A percentile compares a stretch with the other conserved stretches of the same genome.
These are phyloP conservation scores for Lerista edwardsae DNA, from an alignment of 2,797 vertebrate genomes.

Conservation along the genomic window DNA sequence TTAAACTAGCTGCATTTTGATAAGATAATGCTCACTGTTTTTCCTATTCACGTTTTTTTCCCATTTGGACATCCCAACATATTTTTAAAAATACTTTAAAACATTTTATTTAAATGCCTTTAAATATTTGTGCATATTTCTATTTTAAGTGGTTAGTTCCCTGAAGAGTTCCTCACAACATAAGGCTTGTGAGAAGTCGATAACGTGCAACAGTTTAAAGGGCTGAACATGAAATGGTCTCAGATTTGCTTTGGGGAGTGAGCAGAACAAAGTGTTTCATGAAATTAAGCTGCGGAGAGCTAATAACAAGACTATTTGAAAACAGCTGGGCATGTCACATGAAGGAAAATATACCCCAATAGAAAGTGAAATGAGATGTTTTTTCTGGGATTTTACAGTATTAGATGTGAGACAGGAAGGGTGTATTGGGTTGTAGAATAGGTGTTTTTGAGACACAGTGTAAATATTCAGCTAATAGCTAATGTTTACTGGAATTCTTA, in stretches of 20 bases:
- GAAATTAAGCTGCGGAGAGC: background rate
- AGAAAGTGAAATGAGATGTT: conserved; percentile 36
- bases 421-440: background rate
- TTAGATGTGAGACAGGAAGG: conserved; percentile 26
- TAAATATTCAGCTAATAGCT: background rate
- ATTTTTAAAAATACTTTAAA: background rate
- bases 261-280: conserved; percentile 15
- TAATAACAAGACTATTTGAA: conserved; percentile 6
- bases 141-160: background rate
- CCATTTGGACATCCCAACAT: background rate
- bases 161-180: background rate
- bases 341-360: background rate
- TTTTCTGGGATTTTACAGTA: conserved; percentile 32
- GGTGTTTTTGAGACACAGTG: background rate
- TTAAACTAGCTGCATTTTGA: background rate
- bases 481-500: conserved; percentile 1
- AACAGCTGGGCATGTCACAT: conserved; percentile 2
- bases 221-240: background rate
- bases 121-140: background rate
- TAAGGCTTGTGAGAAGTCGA: background rate
- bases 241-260: conserved; percentile 9
- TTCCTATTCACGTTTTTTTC: too few species aligned
- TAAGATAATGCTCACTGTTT: background rate
- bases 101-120: background rate
- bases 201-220: background rate